phyloP scores from a whole-genome alignment of 2,888 invertebrate species.

The Lithodes maja region DNA sequence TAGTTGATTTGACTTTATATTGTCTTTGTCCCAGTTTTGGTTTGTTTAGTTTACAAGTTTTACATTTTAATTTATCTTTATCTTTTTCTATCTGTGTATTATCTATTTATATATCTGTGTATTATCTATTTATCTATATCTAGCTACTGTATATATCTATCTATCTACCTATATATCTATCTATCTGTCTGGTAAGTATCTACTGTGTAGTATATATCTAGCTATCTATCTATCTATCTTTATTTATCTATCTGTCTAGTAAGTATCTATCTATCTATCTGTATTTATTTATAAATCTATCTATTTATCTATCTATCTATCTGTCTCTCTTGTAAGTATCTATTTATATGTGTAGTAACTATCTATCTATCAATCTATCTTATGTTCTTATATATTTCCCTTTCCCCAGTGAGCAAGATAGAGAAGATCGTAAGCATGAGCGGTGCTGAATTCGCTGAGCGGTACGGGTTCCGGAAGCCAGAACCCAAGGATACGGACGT shows the following conservation, averaged over 20 bases:
- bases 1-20: too few species aligned
- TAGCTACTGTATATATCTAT: background rate
- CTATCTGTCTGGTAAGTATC: background rate
- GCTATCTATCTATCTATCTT: background rate
- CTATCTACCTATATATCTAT: slow-evolving; percentile 10
- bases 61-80: background rate
- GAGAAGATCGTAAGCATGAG: slow-evolving; percentile 71
- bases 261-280: background rate
- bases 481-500: slow-evolving; percentile 66
- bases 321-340: background rate
- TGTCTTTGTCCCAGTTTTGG: too few species aligned
- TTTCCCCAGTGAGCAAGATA: slow-evolving; percentile 69
- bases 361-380: slow-evolving; percentile 23
- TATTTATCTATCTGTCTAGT: background rate
- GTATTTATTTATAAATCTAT: background rate
- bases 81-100: background rate
- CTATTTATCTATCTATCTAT: background rate
- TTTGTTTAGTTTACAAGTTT: background rate
- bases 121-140: background rate
- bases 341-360: background rate
- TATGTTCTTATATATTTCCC: background rate
- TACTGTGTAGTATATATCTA: background rate
- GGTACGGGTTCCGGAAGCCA: slow-evolving; percentile 72
- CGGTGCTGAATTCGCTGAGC: slow-evolving; percentile 71
- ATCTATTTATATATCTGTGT: background rate